Evolutionary conservation across 2,888 invertebrate genomes (phyloP), one percentile per base, ranked within the genome.

Genomic region (Cremastinae sp.): DNA sequence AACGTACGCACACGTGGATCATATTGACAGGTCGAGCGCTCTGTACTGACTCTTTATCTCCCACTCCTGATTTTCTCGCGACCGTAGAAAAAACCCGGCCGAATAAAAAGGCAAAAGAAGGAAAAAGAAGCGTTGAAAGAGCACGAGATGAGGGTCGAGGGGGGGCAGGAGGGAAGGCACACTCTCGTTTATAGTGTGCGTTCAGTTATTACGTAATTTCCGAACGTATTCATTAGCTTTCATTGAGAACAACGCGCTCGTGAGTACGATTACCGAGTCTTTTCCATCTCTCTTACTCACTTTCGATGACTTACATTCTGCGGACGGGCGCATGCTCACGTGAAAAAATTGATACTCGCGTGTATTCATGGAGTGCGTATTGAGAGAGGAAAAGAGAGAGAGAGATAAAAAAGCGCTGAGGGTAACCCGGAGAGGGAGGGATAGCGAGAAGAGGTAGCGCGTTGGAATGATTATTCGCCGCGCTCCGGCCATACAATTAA

Each of bases 401-500:
- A 16, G 58, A 9, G 39, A n/a, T 53, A 58, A 28, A 58, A 45
- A 51, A 56, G 55, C 70, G 58, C 10, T 35, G 62, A 69, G 68
- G n/a, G n/a, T n/a, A n/a, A n/a, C n/a, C n/a, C n/a, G n/a, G n/a
- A n/a, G n/a, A n/a, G n/a, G n/a, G n/a, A n/a, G n/a, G n/a, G n/a
- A n/a, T n/a, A n/a, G n/a, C n/a, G n/a, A n/a, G n/a, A n/a, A n/a
- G n/a, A n/a, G n/a, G n/a, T n/a, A n/a, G n/a, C n/a, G n/a, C 53
- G 64, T 76, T 62, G 59, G 47, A 53, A 73, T 76, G 58, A 76
- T 76, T 69, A 76, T 76, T 68, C 73, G 18, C 39, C 53, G 41
- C 47, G 75, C 61, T 47, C 62, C 71, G 73, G 73, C 72, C 69
- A 73, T 76, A 73, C 76, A 76, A 73, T 76, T 76, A 76, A 73